Evolutionary conservation across 2,113 vertebrate genomes (phyloP).

Genomic region (Pantherophis guttatus): DNA sequence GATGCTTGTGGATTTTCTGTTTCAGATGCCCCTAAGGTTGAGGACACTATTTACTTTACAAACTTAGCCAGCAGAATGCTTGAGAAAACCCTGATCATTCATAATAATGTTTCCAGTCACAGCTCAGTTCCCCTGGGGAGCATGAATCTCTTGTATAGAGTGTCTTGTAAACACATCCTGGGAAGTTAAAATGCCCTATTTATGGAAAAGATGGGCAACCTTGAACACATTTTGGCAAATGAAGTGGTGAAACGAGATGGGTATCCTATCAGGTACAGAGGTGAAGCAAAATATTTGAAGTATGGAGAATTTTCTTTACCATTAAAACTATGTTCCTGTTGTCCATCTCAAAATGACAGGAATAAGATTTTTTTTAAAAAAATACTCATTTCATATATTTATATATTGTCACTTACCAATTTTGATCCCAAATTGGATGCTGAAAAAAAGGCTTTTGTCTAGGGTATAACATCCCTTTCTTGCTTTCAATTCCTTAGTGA

Average conservation of each 20-base stretch:
- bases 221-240: not conserved
- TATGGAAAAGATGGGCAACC: not conserved
- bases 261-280: not conserved
- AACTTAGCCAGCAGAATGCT: not conserved
- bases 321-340: not conserved
- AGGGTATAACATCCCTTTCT: too few relatives aligned
- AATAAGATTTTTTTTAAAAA: not conserved
- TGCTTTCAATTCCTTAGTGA: not conserved
- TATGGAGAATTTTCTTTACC: not conserved
- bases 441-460: not conserved
- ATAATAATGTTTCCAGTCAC: not conserved
- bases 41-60: not conserved
- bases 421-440: not conserved
- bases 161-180: not conserved
- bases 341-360: not conserved
- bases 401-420: not conserved
- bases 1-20: not conserved
- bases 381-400: not conserved
- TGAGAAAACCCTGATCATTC: not conserved
- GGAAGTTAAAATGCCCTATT: not conserved
- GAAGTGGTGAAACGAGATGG: not conserved
- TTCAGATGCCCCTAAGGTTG: not conserved
- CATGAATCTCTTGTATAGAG: not conserved
- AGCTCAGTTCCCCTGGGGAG: not conserved
- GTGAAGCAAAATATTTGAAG: not conserved